Evolutionary conservation across 2,888 invertebrate genomes (phyloP).

Genomic region (Pseudoips prasinana): DNA sequence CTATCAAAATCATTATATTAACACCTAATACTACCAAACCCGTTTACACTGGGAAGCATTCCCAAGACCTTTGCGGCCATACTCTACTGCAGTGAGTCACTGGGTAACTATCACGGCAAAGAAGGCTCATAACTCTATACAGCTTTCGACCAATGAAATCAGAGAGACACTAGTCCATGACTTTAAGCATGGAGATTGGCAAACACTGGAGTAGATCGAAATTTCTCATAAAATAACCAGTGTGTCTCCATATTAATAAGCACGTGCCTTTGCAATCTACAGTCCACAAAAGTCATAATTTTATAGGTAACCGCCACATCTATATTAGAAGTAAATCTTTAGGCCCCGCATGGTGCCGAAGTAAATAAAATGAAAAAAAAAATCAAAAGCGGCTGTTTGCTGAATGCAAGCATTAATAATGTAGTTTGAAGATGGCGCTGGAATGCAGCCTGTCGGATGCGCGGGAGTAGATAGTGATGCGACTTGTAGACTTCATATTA

Average conservation of each 20-base stretch:
- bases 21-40: too few relatives aligned
- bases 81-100: too few relatives aligned
- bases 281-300: slow-evolving; percentile 2
- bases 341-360: slow-evolving; percentile 43
- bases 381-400: slow-evolving; percentile 49
- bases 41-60: too few relatives aligned
- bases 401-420: slow-evolving; percentile 75
- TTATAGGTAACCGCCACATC: slow-evolving; percentile 8
- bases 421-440: slow-evolving; percentile 78
- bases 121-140: too few relatives aligned
- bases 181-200: too few relatives aligned
- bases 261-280: slow-evolving; percentile 24
- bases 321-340: slow-evolving; percentile 74
- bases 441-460: slow-evolving; percentile 56
- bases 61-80: too few relatives aligned
- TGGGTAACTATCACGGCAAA: too few relatives aligned
- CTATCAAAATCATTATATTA: too few relatives aligned
- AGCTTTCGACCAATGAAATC: too few relatives aligned
- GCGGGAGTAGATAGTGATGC: slow-evolving; percentile 33
- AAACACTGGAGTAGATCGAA: too few relatives aligned
- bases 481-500: slow-evolving; percentile 1
- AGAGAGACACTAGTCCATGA: too few relatives aligned
- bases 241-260: neutral
- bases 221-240: neutral
- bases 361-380: slow-evolving; percentile 49